Evolutionary conservation across 1,140 invertebrate genomes (phyloP).

Genomic region (Philotrypesis tridentata): DNA sequence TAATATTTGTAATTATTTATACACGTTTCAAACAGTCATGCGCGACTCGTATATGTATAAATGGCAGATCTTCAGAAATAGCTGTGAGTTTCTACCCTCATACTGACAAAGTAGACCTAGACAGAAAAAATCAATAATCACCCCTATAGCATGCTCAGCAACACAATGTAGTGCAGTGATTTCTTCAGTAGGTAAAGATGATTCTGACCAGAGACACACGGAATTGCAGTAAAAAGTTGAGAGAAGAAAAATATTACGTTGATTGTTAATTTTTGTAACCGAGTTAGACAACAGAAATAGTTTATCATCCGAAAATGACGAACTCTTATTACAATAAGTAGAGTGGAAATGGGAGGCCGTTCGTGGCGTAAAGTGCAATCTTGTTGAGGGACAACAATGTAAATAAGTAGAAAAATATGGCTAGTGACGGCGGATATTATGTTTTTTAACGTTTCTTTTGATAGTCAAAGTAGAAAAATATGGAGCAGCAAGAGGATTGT

Average conservation of each 20-base stretch:
- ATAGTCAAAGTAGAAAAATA: constrained; percentile 49
- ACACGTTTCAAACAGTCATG: background rate
- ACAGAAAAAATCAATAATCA: constrained; percentile 56
- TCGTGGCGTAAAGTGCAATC: constrained; percentile 1
- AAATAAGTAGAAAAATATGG: constrained; percentile 41
- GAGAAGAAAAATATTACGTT: constrained; percentile 30
- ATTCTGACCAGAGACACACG: constrained; percentile 7
- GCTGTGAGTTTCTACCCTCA: background rate
- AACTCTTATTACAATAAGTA: background rate
- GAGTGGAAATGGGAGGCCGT: background rate
- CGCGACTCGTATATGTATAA: background rate
- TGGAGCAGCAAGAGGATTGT: constrained; percentile 69
- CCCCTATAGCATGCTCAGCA: constrained; percentile 46
- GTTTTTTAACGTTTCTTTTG: constrained; percentile 41
- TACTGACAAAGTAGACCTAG: constrained; percentile 7
- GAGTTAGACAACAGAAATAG: background rate
- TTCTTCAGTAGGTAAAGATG: constrained; percentile 47
- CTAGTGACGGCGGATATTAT: constrained; percentile 25
- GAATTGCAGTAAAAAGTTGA: background rate
- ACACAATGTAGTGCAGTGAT: constrained; percentile 28
- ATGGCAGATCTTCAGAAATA: background rate
- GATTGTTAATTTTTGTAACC: constrained; percentile 9
- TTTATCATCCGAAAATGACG: background rate
- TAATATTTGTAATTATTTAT: constrained; percentile 1
- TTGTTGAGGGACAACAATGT: constrained; percentile 33